Evolutionary conservation across 2,888 invertebrate genomes (phyloP).

Genomic region (Acanthosepion esculentum): DNA sequence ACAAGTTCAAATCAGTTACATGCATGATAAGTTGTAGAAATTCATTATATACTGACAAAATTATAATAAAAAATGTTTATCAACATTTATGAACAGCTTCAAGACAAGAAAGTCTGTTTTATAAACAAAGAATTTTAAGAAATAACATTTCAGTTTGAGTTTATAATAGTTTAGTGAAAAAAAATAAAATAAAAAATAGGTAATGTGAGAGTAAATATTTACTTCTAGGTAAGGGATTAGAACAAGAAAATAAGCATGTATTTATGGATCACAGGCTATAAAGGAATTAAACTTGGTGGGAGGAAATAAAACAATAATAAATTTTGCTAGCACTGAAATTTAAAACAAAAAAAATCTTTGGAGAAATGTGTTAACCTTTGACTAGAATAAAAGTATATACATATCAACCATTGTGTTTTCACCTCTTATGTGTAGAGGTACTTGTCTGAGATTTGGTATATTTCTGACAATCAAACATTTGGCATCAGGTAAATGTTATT

Average conservation of each 20-base stretch:
- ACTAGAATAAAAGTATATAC: not conserved
- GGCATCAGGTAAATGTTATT: not conserved
- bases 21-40: not conserved
- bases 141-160: not conserved
- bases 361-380: no score
- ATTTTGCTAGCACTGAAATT: not conserved
- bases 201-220: not conserved
- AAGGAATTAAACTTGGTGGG: not conserved
- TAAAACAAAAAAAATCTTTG: not conserved
- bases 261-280: not conserved
- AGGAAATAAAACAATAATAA: not conserved
- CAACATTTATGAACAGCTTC: not conserved
- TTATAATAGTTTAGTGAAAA: not conserved
- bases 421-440: no score
- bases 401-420: not conserved
- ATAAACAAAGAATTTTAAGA: not conserved
- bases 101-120: not conserved
- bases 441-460: no score
- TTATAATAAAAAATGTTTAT: not conserved
- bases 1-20: not conserved
- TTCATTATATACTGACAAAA: not conserved
- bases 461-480: not conserved
- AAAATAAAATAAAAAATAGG: not conserved
- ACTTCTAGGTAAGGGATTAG: not conserved
- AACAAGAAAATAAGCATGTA: not conserved